These are phyloP conservation scores for Nematostella vectensis DNA, from an alignment of 92 coral and sea anemone species.

Conservation along the genomic window DNA sequence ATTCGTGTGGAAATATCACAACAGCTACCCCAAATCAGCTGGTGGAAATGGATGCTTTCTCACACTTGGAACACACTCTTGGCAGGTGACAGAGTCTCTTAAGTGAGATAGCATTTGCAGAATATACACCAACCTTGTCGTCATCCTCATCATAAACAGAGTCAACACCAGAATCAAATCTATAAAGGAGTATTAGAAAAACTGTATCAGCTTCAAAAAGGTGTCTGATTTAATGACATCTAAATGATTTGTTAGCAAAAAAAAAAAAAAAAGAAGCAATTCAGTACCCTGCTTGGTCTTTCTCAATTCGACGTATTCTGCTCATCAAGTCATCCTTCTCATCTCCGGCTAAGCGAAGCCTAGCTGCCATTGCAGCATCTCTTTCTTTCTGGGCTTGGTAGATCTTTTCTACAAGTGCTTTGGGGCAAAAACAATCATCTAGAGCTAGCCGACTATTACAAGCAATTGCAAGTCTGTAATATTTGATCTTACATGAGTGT, in stretches of 20 bases:
- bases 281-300: slow-evolving; percentile 90
- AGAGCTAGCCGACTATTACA: background rate
- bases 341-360: slow-evolving; percentile 64
- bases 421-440: background rate
- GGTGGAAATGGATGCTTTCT: no score
- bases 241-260: no score
- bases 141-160: slow-evolving; percentile 95
- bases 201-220: background rate
- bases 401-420: slow-evolving; percentile 95
- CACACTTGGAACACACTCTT: no score
- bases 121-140: slow-evolving; percentile 50
- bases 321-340: slow-evolving; percentile 82
- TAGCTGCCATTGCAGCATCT: slow-evolving; percentile 85
- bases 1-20: no score
- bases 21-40: no score
- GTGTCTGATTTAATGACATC: background rate
- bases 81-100: no score
- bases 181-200: slow-evolving; percentile 23
- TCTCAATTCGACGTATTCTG: slow-evolving; percentile 71
- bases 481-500: no score
- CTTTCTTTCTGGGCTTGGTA: slow-evolving; percentile 96
- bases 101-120: no score
- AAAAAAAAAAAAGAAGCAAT: no score
- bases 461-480: no score
- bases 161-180: slow-evolving; percentile 99